These are phyloP conservation scores for Pseudomyrmex pallidus DNA, from an alignment of 1,140 invertebrate species.

Conservation along the genomic window DNA sequence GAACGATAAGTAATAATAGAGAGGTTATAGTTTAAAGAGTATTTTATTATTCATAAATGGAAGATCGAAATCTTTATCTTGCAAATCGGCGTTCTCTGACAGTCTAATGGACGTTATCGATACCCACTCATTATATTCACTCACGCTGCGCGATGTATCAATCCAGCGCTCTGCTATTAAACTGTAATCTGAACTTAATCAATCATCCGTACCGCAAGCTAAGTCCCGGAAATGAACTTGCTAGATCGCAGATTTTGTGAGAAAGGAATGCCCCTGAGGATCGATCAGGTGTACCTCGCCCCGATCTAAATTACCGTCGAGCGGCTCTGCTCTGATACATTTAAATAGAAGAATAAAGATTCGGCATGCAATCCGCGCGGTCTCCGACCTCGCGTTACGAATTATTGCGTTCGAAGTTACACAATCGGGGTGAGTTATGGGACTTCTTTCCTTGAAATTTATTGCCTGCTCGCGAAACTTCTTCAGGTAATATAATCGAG, in stretches of 20 bases:
- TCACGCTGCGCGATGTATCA: slow-evolving; percentile 34
- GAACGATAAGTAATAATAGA: background rate
- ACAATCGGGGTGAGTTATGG: too few species aligned
- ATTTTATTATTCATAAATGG: background rate
- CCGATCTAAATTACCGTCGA: slow-evolving; percentile 9
- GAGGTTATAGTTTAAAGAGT: background rate
- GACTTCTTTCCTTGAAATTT: too few species aligned
- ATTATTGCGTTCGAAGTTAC: background rate
- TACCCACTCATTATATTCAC: slow-evolving; percentile 48
- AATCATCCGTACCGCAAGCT: slow-evolving; percentile 54
- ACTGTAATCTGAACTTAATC: slow-evolving; percentile 60
- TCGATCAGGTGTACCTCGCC: slow-evolving; percentile 34
- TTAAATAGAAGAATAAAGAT: slow-evolving; percentile 49
- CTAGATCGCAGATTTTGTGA: slow-evolving; percentile 51
- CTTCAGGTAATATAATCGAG: too few species aligned
- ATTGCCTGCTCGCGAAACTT: too few species aligned
- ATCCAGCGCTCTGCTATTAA: slow-evolving; percentile 40
- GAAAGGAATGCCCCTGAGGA: slow-evolving; percentile 37
- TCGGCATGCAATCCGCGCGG: background rate
- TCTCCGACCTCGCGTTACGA: background rate
- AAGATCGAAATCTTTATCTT: background rate
- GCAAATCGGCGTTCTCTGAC: background rate
- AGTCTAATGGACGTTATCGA: slow-evolving; percentile 26
- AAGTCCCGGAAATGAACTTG: slow-evolving; percentile 57
- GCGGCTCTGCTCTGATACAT: slow-evolving; percentile 16